Base-by-base conservation (phyloP, 2,797 vertebrate species). In the Scleropages formosus region DNA sequence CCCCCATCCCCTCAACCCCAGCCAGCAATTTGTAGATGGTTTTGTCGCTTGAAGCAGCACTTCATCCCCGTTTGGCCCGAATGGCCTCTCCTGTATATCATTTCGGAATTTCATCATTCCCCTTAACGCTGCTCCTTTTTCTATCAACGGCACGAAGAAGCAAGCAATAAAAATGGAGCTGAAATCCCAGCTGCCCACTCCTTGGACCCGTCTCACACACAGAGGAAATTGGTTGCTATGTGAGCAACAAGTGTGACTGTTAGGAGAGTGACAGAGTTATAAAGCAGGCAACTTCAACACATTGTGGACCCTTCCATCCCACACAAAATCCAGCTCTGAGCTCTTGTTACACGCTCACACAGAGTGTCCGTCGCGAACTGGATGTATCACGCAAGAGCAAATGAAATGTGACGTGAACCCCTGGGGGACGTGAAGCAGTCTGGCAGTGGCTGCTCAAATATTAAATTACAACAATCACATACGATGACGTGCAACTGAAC, bases 181-280 rank as follows among this genome's bases (percentile, higher is more conserved):
- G 65, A 77, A 64, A 27, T 13, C 8, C 26, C 6, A 20, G 47
- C 61, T 20, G 9, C 16, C 24, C 61, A 51, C 31, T 46, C 63
- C 31, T 53, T 39, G 18, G 11, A 78, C 61, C 39, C 82, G 82
- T 86, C 59, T 51, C 83, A 83, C 84, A 84, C 75, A 81, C 89
- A 87, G 84, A 87, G 86, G 87, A 90, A 90, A 89, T 88, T 85
- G 85, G 85, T 87, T 62, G 78, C 84, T 88, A 86, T 83, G 86
- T 87, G 85, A 82, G 86, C 80, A 84, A 78, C 80, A 84, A 72
- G 62, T 0, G 0, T 80, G 71, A 67, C 76, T 82, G 82, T 85
- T 84, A 85, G 82, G 84, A 67, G 88, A 82, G 84, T 89, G 85
- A 82, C 15, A 0, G 79, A 78, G 75, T 80, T 86, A 88, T 88